Percentiles rank a stretch among this genome's conserved stretches.
phyloP scores from a whole-genome alignment of 2,797 vertebrate species.

The Aplochiton taeniatus region DNA sequence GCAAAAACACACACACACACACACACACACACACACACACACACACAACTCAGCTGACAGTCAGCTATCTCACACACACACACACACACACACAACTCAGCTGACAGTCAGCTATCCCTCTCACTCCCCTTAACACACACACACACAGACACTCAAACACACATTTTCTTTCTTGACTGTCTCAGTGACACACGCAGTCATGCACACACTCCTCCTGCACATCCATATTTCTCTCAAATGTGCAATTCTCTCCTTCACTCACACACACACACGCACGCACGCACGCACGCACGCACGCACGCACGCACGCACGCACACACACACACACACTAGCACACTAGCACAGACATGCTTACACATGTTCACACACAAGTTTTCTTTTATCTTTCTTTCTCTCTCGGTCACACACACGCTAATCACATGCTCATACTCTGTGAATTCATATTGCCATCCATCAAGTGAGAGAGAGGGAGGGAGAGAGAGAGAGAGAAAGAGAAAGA shows the following conservation, averaged over 20 bases:
- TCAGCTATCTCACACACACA: not conserved
- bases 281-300: not conserved
- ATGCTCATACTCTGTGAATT: no score
- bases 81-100: not conserved
- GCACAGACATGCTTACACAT: constrained; percentile 36
- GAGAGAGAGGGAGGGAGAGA: not conserved
- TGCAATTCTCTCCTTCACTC: constrained; percentile 35
- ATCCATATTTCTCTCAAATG: no score
- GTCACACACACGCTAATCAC: constrained; percentile 6
- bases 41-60: no score
- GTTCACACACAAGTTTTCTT: constrained; percentile 19
- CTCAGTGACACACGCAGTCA: constrained; percentile 29
- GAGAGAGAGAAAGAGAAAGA: not conserved
- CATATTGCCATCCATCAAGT: not conserved
- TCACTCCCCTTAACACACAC: not conserved
- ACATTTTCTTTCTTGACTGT: no score
- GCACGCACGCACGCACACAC: constrained; percentile 5
- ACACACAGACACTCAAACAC: constrained; percentile 5
- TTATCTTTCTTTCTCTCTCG: not conserved
- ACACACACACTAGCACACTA: not conserved
- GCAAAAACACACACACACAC: no score
- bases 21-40: no score
- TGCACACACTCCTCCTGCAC: constrained; percentile 20
- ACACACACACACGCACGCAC: constrained; percentile 44
- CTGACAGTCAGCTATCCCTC: not conserved